Conservation (phyloP, 2,888 invertebrate genomes). For the Iselma pallidipennis region DNA sequence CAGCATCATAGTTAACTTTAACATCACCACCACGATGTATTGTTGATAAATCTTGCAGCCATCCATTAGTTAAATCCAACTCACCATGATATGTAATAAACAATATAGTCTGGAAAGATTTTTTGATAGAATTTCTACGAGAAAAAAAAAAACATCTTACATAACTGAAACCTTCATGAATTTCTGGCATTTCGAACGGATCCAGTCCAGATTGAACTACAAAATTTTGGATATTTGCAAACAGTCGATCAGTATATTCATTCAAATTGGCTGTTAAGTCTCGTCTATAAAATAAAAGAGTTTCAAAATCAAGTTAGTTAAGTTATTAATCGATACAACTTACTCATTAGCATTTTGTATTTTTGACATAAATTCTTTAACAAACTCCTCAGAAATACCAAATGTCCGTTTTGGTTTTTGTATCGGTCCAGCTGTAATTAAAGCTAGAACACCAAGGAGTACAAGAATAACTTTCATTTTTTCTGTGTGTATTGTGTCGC, state of each 20-base stretch:
- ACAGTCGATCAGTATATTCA: constrained; percentile 52
- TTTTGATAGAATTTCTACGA: background rate
- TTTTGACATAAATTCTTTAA: background rate
- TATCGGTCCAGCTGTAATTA: background rate
- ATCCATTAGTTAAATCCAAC: constrained; percentile 54
- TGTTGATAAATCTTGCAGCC: constrained; percentile 58
- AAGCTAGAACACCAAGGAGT: background rate
- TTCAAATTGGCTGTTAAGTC: constrained; percentile 18
- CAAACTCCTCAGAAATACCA: background rate
- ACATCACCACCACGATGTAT: constrained; percentile 58
- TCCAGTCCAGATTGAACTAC: constrained; percentile 55
- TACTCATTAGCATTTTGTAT: background rate
- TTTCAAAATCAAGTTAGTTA: background rate
- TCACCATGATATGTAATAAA: constrained; percentile 2
- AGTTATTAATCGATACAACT: background rate
- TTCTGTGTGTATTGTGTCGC: background rate
- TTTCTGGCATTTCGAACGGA: constrained; percentile 57
- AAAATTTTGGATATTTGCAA: constrained; percentile 54
- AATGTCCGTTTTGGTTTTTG: background rate
- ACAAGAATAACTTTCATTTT: background rate
- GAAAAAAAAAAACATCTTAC: constrained; percentile 41
- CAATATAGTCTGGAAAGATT: background rate
- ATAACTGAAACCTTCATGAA: constrained; percentile 57
- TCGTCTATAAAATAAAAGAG: background rate
- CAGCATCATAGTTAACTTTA: constrained; percentile 24